These are phyloP conservation scores for Agrotis ipsilon DNA, from an alignment of 2,888 invertebrate genomes.

Conservation along the genomic window DNA sequence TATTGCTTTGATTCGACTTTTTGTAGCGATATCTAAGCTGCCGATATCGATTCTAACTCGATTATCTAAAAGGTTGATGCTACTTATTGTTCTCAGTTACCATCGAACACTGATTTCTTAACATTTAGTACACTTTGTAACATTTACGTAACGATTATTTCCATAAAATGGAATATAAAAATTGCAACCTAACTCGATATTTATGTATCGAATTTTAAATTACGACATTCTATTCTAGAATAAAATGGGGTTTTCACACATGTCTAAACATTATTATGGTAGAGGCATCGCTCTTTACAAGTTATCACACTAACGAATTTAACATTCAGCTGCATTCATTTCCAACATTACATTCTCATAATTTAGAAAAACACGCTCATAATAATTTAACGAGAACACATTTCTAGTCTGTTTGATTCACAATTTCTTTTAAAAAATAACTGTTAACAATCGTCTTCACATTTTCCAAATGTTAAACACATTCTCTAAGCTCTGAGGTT, in stretches of 20 bases:
- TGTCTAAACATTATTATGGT: conserved; percentile 29
- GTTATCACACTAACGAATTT: conserved; percentile 44
- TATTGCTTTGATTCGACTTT: conserved; percentile 30
- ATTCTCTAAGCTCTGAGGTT: conserved; percentile 82
- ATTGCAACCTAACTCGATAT: conserved; percentile 53
- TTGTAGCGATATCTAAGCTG: conserved; percentile 24
- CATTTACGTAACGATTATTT: conserved; percentile 48
- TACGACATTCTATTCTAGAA: conserved; percentile 46
- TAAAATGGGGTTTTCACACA: conserved; percentile 60
- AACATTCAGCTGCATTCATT: conserved; percentile 54
- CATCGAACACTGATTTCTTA: conserved; percentile 36
- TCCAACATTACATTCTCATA: conserved; percentile 52
- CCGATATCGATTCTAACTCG: conserved; percentile 27
- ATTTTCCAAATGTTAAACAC: conserved; percentile 71
- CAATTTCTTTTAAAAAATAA: conserved; percentile 65
- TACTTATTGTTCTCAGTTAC: conserved; percentile 24
- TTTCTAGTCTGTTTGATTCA: conserved; percentile 72
- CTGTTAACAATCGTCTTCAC: conserved; percentile 72
- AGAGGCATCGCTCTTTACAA: conserved; percentile 35
- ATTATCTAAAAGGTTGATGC: conserved; percentile 8
- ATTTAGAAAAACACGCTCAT: conserved; percentile 64
- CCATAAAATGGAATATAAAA: conserved; percentile 61
- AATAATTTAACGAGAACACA: conserved; percentile 81
- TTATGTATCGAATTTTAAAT: conserved; percentile 51
- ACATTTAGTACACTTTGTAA: conserved; percentile 37